Conservation (phyloP, 2,113 vertebrate genomes). For the Oxyruncus cristatus region DNA sequence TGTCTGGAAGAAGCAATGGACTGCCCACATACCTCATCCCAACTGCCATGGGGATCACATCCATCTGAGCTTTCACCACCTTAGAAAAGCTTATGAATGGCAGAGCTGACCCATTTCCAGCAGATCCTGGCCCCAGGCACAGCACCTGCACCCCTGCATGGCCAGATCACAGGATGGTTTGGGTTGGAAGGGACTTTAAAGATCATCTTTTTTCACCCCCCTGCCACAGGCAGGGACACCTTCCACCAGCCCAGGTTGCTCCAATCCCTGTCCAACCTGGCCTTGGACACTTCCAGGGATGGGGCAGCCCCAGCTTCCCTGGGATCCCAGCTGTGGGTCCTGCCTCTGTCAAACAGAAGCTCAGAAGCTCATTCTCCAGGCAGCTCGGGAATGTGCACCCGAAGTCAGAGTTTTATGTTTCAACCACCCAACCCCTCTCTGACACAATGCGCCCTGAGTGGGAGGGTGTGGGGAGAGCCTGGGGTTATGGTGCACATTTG, state of each 20-base stretch:
- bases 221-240: neutral
- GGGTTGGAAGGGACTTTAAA: neutral
- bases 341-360: rapidly evolving
- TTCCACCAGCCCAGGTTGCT: rapidly evolving
- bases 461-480: rapidly evolving
- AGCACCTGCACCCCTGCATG: rapidly evolving
- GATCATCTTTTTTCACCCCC: neutral
- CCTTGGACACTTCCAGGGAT: neutral
- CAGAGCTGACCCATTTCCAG: neutral
- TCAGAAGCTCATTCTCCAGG: neutral
- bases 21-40: neutral
- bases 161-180: neutral
- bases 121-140: rapidly evolving
- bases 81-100: neutral
- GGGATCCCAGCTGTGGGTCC: neutral
- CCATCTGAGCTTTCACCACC: neutral
- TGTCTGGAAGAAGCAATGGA: neutral
- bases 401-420: rapidly evolving
- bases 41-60: neutral
- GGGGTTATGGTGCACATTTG: rapidly evolving
- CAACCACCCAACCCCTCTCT: neutral
- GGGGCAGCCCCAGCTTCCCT: neutral
- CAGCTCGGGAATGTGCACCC: neutral
- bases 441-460: rapidly evolving
- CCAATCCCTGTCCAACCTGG: rapidly evolving